These are phyloP conservation scores for Cyanistes caeruleus DNA, from an alignment of 2,113 vertebrate genomes.

Conservation along the genomic window DNA sequence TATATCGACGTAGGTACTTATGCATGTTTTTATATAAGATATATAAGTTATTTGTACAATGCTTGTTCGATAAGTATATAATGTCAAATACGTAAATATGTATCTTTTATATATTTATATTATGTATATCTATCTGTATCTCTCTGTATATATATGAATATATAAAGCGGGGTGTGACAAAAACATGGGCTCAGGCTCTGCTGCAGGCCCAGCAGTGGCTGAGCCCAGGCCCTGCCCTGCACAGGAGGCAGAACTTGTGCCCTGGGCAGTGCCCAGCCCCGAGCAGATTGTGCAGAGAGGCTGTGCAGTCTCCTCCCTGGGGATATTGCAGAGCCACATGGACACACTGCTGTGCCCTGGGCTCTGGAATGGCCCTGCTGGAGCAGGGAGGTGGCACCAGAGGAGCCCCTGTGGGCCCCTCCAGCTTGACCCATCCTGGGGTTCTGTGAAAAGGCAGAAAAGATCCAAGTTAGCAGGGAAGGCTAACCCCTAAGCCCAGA, in stretches of 20 bases:
- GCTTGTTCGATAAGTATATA: no score
- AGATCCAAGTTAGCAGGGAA: neutral
- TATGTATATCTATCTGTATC: accelerated
- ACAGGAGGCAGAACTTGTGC: neutral
- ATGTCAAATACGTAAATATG: neutral
- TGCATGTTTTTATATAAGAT: neutral
- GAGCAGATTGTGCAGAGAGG: neutral
- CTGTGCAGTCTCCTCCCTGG: neutral
- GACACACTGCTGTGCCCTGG: neutral
- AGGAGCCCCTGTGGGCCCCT: accelerated
- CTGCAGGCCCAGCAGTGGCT: neutral
- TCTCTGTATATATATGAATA: neutral
- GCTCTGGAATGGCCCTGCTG: neutral
- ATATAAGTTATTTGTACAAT: neutral
- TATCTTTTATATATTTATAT: neutral
- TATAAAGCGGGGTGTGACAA: accelerated
- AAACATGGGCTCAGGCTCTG: neutral
- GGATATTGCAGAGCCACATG: neutral
- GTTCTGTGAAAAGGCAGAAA: neutral
- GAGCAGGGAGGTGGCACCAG: neutral
- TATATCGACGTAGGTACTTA: neutral
- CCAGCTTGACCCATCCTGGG: accelerated
- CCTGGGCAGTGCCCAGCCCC: neutral
- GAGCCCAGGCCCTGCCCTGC: neutral
- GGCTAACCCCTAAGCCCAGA: no score